Conservation (phyloP, 1,140 invertebrate genomes). For the Rhyzopertha dominica region DNA sequence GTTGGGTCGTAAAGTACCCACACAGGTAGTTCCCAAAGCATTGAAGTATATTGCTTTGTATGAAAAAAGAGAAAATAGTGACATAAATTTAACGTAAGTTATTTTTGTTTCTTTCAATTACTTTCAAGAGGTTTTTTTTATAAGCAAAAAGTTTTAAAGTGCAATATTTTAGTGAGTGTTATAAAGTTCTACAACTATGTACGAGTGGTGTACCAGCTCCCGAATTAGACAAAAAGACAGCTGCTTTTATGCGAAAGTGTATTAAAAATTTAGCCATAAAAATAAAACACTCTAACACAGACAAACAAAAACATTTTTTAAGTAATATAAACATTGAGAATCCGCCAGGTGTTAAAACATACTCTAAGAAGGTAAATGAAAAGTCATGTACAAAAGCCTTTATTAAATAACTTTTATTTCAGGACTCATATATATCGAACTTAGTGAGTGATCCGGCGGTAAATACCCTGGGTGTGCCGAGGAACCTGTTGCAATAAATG, state of each 20-base stretch:
- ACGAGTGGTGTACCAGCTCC: slow-evolving; percentile 18
- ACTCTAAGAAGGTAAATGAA: no score
- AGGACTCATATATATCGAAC: neutral
- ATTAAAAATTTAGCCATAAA: slow-evolving; percentile 16
- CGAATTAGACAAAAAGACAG: slow-evolving; percentile 11
- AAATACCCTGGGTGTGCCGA: neutral
- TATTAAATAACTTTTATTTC: neutral
- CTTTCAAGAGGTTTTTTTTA: slow-evolving; percentile 1
- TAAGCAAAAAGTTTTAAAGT: neutral
- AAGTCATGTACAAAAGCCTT: slow-evolving; percentile 5
- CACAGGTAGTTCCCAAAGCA: slow-evolving; percentile 13
- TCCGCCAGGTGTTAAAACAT: slow-evolving; percentile 4
- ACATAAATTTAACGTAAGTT: slow-evolving; percentile 15
- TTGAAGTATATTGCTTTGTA: slow-evolving; percentile 23
- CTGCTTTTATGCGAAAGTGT: slow-evolving; percentile 11
- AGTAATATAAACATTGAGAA: slow-evolving; percentile 10
- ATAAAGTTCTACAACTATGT: slow-evolving; percentile 16
- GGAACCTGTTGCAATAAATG: neutral
- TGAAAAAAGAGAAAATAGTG: slow-evolving; percentile 3
- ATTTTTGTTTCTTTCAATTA: neutral
- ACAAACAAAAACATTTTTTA: slow-evolving; percentile 10
- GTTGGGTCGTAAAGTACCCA: slow-evolving; percentile 4
- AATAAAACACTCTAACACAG: slow-evolving; percentile 15
- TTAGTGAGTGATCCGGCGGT: neutral
- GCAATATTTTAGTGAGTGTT: slow-evolving; percentile 21